Base-by-base conservation (phyloP, 1,140 invertebrate species). In the Anagrus nilaparvatae region DNA sequence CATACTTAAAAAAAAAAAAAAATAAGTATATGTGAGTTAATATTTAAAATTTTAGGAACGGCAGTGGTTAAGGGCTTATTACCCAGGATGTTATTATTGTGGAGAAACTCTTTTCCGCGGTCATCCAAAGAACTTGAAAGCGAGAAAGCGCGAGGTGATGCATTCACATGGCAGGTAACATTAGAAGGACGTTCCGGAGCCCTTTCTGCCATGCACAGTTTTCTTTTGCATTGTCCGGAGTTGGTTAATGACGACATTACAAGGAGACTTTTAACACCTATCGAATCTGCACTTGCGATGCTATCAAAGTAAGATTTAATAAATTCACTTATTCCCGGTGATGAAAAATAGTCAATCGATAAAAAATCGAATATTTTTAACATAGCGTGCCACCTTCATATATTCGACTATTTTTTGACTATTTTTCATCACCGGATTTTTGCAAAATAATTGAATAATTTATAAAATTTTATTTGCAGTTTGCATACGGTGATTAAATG, bases 81-180 rank as follows among this genome's bases (percentile, higher is more conserved):
- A 30, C 92, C 93, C 1, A 73, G 94, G 48, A 92, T 99, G 85
- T 60, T 97, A 40, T 63, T 97, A 4, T 65, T 99, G 3, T 99
- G 97, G 97, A 80, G 92, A 53, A 97, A 97, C 67, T 94, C 93
- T 19, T 99, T 99, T 65, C 95, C 96, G 0, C 75, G 92, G 29
- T 96, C 92, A 1, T 81, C 81, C 20, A 96, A 96, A 59, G 94
- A 99, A 63, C 72, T 98, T 16, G 95, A 98, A 57, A 91, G 88
- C 6, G 95, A 99, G 68, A 97, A 97, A 60, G 86, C 89, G 1
- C 75, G 95, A 44, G 96, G 96, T 6, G 96, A 99, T 73, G 87
- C 91, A 1, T 98, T 98, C 61, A 99, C 95, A 28, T 99, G 96
- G 96, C 93, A 97, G 74, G 88, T 98, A 14, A 96, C 94, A 2